phyloP scores from a whole-genome alignment of 2,797 vertebrate species.

The Antennarius maculatus region DNA sequence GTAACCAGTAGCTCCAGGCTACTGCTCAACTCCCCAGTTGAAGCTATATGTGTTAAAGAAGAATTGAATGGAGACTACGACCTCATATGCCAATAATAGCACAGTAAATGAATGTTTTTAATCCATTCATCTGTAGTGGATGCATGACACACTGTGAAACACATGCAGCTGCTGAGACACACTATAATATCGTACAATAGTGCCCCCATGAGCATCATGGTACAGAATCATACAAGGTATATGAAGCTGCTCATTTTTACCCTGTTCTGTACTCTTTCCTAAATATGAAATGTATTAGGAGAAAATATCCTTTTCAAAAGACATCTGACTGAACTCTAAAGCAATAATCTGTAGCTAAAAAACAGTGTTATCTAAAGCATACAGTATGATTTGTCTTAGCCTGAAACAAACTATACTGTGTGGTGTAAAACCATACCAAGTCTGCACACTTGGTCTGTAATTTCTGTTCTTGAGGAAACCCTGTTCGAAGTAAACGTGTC shows the following conservation, averaged over 20 bases:
- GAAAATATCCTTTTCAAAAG: too few species aligned
- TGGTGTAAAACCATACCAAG: background rate
- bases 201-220: slow-evolving; percentile 19
- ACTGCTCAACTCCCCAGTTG: slow-evolving; percentile 9
- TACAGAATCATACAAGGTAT: too few species aligned
- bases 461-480: background rate
- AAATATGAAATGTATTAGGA: too few species aligned
- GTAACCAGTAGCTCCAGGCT: slow-evolving; percentile 22
- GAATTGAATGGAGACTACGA: slow-evolving; percentile 18
- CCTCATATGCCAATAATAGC: background rate
- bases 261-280: too few species aligned
- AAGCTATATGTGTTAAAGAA: background rate
- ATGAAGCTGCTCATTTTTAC: too few species aligned
- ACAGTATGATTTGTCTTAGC: background rate
- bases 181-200: slow-evolving; percentile 3
- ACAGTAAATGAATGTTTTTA: slow-evolving; percentile 10
- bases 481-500: background rate
- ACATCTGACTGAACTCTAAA: background rate
- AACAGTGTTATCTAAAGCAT: background rate
- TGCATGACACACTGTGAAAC: background rate
- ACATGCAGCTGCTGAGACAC: background rate
- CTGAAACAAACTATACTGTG: background rate
- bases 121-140: background rate
- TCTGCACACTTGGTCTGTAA: background rate
- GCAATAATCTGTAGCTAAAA: background rate